Percentiles rank a stretch among this genome's conserved stretches.
These are phyloP conservation scores for Cerceris rybyensis DNA, from an alignment of 2,888 invertebrate genomes.

Conservation along the genomic window DNA sequence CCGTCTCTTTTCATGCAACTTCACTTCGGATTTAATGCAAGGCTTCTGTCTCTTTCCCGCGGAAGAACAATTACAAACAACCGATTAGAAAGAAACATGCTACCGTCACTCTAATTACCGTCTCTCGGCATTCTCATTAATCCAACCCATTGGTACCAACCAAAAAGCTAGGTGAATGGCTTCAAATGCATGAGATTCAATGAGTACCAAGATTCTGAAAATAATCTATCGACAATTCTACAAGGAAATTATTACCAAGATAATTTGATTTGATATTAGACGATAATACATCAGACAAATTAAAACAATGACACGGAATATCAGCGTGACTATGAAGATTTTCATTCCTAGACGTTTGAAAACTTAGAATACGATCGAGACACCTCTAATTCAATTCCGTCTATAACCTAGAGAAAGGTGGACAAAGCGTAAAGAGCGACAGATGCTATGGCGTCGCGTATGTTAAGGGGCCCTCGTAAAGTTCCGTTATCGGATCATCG, in stretches of 20 bases:
- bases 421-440: constrained; percentile 19
- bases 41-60: constrained; percentile 30
- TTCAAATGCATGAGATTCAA: no score
- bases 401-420: constrained; percentile 12
- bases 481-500: constrained; percentile 56
- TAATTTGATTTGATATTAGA: no score
- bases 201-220: background rate
- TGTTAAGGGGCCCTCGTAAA: constrained; percentile 45
- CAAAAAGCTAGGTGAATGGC: background rate
- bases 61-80: constrained; percentile 66
- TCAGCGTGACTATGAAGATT: no score
- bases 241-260: background rate
- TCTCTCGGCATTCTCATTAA: constrained; percentile 77
- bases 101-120: constrained; percentile 75
- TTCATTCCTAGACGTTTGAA: no score
- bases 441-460: constrained; percentile 23
- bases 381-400: no score
- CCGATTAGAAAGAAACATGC: constrained; percentile 46
- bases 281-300: no score
- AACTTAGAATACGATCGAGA: no score
- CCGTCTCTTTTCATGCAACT: background rate
- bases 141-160: constrained; percentile 67
- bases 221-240: background rate
- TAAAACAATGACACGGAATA: no score
- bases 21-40: constrained; percentile 15